phyloP scores from a whole-genome alignment of 35 echinoderm and acorn worm species.

The Ptychodera flava region DNA sequence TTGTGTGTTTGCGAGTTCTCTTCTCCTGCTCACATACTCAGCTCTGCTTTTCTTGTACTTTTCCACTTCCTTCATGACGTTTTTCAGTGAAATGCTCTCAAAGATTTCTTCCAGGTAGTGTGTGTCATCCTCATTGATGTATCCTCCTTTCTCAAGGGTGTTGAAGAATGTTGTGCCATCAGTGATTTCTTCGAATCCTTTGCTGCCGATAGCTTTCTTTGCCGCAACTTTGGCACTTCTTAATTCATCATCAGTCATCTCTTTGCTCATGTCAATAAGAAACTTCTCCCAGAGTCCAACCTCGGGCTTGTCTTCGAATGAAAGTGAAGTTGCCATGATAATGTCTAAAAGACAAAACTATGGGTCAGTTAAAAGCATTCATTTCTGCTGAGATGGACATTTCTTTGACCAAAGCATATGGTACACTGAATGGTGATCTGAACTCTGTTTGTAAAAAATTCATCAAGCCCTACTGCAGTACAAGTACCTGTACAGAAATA shows the following conservation, averaged over 20 bases:
- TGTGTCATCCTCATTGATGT: background rate
- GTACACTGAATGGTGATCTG: too few species aligned
- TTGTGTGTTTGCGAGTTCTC: background rate
- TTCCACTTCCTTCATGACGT: background rate
- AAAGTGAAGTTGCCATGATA: background rate
- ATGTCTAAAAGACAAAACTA: too few species aligned
- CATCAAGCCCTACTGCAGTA: too few species aligned
- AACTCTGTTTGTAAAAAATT: too few species aligned
- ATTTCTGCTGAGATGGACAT: too few species aligned
- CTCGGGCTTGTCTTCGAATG: background rate
- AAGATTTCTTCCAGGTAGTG: background rate
- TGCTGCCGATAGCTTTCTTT: background rate
- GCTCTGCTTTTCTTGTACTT: background rate
- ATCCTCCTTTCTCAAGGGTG: background rate
- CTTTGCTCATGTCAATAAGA: background rate
- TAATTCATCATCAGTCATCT: background rate
- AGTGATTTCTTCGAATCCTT: background rate
- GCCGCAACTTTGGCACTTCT: background rate
- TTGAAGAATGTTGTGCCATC: background rate
- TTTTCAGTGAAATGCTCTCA: background rate
- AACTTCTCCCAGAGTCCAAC: background rate
- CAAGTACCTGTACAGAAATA: too few species aligned
- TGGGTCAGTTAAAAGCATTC: too few species aligned
- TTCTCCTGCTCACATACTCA: background rate
- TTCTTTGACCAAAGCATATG: too few species aligned